A percentile compares a stretch with the other conserved stretches of the same genome.
Conservation (phyloP, 2,113 vertebrate species). For the Trochalopteron elliotii region DNA sequence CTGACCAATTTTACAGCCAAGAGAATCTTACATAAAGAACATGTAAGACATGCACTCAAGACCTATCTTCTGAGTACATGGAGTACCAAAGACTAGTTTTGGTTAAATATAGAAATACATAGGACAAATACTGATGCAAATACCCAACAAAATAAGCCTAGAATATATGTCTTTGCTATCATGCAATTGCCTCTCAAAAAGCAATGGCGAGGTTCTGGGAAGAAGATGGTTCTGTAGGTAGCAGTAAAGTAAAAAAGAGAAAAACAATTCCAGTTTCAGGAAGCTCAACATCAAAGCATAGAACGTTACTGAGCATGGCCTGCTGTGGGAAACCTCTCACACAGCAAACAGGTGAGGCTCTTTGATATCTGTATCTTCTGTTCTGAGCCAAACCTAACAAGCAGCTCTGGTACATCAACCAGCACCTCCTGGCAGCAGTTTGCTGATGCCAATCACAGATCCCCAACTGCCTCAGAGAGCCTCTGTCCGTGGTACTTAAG, state of each 20-base stretch:
- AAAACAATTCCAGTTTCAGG: not conserved
- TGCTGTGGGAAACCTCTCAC: not conserved
- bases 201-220: not conserved
- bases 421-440: not conserved
- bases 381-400: not conserved
- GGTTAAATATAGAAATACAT: not conserved
- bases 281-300: not conserved
- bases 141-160: not conserved
- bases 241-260: not conserved
- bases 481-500: conserved; percentile 45
- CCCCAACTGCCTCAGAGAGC: not conserved
- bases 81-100: not conserved
- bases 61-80: not conserved
- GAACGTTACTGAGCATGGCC: not conserved
- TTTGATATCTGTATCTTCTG: not conserved
- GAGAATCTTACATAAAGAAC: not conserved
- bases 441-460: accelerated
- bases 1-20: not conserved
- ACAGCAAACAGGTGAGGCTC: not conserved
- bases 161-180: not conserved
- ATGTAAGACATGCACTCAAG: not conserved
- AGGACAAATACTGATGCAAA: not conserved
- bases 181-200: not conserved
- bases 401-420: not conserved
- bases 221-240: not conserved